A percentile compares a stretch with the other conserved stretches of the same genome.
phyloP scores from a whole-genome alignment of 2,888 invertebrate species.

The Tigriopus californicus region DNA sequence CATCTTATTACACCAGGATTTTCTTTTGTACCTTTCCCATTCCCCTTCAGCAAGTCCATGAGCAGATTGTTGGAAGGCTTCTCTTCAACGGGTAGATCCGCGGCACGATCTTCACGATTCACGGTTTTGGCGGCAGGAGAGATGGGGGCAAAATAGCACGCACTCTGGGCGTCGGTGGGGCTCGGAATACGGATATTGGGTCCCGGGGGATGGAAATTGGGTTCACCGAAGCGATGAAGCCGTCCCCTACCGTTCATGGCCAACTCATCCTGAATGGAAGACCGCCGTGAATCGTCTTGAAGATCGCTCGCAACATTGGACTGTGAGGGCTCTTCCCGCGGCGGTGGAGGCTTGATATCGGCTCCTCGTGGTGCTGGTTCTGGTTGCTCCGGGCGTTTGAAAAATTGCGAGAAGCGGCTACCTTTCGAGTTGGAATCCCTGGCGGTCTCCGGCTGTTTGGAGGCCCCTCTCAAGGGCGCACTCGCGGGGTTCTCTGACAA shows the following conservation, averaged over 20 bases:
- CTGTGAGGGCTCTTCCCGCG: not conserved
- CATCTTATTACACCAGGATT: too few relatives aligned
- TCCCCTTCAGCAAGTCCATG: slow-evolving; percentile 6
- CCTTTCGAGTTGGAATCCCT: slow-evolving; percentile 28
- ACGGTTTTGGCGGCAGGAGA: slow-evolving; percentile 40
- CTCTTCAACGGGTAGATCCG: slow-evolving; percentile 21
- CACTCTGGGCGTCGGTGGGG: slow-evolving; percentile 33
- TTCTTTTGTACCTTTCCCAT: not conserved
- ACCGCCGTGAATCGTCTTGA: slow-evolving; percentile 26
- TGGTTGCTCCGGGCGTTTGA: slow-evolving; percentile 38
- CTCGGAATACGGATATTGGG: slow-evolving; percentile 25
- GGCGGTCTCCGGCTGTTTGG: not conserved
- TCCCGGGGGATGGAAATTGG: not conserved
- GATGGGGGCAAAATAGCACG: slow-evolving; percentile 44
- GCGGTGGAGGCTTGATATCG: too few relatives aligned
- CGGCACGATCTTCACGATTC: slow-evolving; percentile 24
- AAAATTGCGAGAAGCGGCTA: slow-evolving; percentile 39
- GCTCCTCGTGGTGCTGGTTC: not conserved
- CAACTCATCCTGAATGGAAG: slow-evolving; percentile 41
- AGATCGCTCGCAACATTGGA: not conserved
- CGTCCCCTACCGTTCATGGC: slow-evolving; percentile 13
- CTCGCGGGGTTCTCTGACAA: slow-evolving; percentile 40
- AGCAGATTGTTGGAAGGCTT: slow-evolving; percentile 2
- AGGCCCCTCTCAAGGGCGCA: slow-evolving; percentile 18
- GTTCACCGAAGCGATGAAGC: not conserved